Conservation (phyloP, 2,888 invertebrate genomes). For the Amblyteles armatorius region DNA sequence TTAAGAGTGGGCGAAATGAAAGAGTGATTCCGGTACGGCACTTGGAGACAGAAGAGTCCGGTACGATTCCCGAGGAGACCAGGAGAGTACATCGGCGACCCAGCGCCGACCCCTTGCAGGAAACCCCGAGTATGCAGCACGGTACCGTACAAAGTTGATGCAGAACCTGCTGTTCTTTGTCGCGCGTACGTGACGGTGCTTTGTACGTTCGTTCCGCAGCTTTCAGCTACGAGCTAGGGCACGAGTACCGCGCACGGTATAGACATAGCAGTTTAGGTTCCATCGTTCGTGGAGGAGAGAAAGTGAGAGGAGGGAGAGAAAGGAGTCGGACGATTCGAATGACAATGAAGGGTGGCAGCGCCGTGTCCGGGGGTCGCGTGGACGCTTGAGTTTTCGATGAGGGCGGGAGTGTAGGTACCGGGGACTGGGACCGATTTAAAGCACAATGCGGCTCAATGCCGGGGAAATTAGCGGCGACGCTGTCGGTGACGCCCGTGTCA, state of each 20-base stretch:
- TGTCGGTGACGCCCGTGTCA: conserved; percentile 81
- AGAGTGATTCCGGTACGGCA: conserved; percentile 65
- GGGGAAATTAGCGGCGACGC: conserved; percentile 83
- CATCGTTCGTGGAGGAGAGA: conserved; percentile 59
- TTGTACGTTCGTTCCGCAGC: not conserved
- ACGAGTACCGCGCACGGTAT: not conserved
- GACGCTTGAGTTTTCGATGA: conserved; percentile 64
- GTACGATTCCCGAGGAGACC: conserved; percentile 56
- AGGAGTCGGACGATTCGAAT: conserved; percentile 69
- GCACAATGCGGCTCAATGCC: conserved; percentile 83
- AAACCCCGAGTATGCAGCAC: conserved; percentile 47
- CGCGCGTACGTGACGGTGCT: conserved; percentile 1
- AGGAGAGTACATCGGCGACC: conserved; percentile 34
- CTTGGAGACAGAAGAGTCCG: conserved; percentile 68
- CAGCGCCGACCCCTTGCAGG: conserved; percentile 46
- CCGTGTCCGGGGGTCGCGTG: conserved; percentile 66
- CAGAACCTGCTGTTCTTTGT: conserved; percentile 12
- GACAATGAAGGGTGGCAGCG: conserved; percentile 72
- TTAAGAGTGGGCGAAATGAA: conserved; percentile 64
- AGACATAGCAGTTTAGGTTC: not conserved
- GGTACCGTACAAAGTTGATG: conserved; percentile 10
- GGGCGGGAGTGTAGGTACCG: conserved; percentile 53
- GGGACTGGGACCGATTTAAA: conserved; percentile 78
- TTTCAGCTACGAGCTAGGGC: not conserved
- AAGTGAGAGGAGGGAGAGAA: conserved; percentile 41